These are phyloP conservation scores for Pogonocichla stellata DNA, from an alignment of 2,113 vertebrate species.

Conservation along the genomic window DNA sequence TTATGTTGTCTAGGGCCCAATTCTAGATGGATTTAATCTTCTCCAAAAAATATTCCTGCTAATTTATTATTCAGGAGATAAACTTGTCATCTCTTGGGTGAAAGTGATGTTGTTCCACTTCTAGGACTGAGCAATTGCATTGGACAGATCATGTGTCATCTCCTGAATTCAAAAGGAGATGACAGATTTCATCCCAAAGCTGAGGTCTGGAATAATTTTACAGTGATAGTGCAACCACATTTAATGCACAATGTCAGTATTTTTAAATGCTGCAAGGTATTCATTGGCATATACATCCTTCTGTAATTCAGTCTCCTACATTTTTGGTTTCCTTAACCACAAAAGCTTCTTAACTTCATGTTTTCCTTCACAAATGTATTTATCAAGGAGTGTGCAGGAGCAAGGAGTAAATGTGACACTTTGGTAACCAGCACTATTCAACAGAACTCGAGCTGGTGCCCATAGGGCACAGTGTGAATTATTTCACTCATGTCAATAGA, in stretches of 20 bases:
- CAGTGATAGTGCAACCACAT: not conserved
- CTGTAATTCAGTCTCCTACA: not conserved
- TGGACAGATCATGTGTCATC: not conserved
- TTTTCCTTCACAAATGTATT: not conserved
- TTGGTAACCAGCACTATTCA: not conserved
- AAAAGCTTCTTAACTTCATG: not conserved
- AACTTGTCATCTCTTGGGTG: not conserved
- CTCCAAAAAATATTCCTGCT: not conserved
- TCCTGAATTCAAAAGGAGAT: not conserved
- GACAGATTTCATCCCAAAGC: not conserved
- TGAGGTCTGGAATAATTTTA: not conserved
- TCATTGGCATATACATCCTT: no score
- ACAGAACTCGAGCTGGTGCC: not conserved
- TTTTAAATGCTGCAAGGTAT: not conserved
- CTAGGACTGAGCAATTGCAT: not conserved
- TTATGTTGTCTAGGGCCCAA: not conserved
- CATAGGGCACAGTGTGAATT: not conserved
- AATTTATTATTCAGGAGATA: not conserved
- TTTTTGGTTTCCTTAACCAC: not conserved
- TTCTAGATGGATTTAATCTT: not conserved
- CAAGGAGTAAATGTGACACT: not conserved
- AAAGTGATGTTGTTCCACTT: not conserved
- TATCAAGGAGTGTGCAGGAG: not conserved
- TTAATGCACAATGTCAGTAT: not conserved
- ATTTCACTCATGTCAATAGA: not conserved